These are phyloP conservation scores for Eurystomus gularis DNA, from an alignment of 2,113 vertebrate species.

Conservation along the genomic window DNA sequence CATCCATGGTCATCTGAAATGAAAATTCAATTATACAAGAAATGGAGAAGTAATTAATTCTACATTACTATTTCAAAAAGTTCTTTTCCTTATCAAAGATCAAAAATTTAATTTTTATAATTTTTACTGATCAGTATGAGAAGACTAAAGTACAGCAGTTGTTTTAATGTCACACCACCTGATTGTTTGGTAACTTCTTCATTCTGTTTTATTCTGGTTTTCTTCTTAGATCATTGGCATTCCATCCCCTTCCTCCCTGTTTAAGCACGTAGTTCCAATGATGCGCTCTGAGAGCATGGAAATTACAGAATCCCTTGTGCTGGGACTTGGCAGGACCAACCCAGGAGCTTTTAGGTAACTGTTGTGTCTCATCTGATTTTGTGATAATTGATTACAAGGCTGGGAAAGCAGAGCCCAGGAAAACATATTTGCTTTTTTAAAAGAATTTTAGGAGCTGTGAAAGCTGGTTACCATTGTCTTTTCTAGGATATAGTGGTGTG, in stretches of 20 bases:
- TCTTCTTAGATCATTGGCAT: constrained; percentile 88
- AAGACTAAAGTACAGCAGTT: neutral
- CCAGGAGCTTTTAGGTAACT: constrained; percentile 93
- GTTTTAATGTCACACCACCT: neutral
- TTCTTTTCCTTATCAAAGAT: neutral
- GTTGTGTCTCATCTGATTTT: neutral
- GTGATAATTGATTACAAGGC: neutral
- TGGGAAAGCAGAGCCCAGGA: neutral
- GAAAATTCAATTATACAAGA: neutral
- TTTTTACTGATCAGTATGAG: neutral
- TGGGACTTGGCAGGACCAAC: constrained; percentile 99
- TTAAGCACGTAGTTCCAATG: constrained; percentile 99
- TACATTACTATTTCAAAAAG: neutral
- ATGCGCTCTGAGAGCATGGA: constrained; percentile 99
- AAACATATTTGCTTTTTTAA: too few species aligned
- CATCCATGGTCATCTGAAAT: neutral
- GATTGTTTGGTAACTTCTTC: neutral
- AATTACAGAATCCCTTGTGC: constrained; percentile 97
- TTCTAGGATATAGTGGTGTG: neutral
- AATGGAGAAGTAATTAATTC: neutral
- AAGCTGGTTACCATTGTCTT: neutral
- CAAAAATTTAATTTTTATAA: neutral
- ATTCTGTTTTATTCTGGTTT: neutral
- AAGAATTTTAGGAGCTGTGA: neutral
- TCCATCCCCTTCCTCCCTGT: constrained; percentile 95